Base-by-base conservation (phyloP, 1,140 invertebrate genomes). In the Drosophila takahashii region DNA sequence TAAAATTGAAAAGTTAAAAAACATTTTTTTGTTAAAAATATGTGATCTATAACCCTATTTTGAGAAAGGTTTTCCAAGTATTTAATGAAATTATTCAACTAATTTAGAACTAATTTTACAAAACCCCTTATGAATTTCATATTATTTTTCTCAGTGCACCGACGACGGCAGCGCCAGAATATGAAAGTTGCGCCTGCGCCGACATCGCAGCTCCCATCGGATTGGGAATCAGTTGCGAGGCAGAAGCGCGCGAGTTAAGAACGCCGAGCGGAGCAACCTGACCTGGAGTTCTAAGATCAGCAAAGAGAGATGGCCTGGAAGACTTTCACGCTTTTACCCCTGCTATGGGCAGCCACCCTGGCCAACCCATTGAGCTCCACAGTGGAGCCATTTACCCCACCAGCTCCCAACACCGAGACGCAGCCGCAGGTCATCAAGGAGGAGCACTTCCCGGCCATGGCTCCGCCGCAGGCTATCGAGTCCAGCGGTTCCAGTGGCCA, bases 101-200 rank as follows among this genome's bases (percentile, higher is more conserved):
- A 2, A 22, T 22, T 22, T 2, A 22, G 22, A 22, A 22, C 22
- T 22, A 3, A 22, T 22, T 5, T 15, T n/a, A n/a, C n/a, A 42
- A 3, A 42, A 8, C 7, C 3, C 15, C 8, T 1, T 11, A 26
- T 11, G 4, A 9, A n/a, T 3, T 0, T 1, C 3, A 22, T 4
- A 0, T 10, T 27, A 34, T 65, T 67, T 67, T 4, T 2, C 22
- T 67, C 15, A 44, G 60, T 67, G 64, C 16, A 34, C 18, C 45
- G 37, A 27, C 51, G 47, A 9, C 50, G 50, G n/a, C 69, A 74
- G 58, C 45, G 60, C 47, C 60, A 66, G 61, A 84, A 87, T 86
- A 87, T 89, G 84, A 89, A 89, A 89, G 84, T 89, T 90, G 84
- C 84, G 84, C 80, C 86, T 87, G 84, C 79, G 79, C 61, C 15